Evolutionary conservation across 2,888 invertebrate species (phyloP), one percentile per base, ranked within the genome.

Genomic region (Elegia similella): DNA sequence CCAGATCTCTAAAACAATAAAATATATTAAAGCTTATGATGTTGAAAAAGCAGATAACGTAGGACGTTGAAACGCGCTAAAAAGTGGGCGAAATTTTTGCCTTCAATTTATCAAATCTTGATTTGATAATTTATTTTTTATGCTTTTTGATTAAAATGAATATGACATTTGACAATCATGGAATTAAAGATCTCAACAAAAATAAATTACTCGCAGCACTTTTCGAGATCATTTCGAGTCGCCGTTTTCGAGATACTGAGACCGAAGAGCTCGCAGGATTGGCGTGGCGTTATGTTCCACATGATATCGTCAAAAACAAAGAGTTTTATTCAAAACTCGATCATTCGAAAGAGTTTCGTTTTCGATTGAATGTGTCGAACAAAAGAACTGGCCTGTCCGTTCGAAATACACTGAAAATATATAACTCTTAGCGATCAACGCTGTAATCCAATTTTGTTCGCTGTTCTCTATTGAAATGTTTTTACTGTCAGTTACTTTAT

Each of bases 281-380:
- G 30, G 29, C n/a, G 15, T 13, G 43, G 8, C 23, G 42, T 23
- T 17, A 42, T 23, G 29, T 42, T 53, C 17, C n/a, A 16, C 3
- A 16, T 17, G 17, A 16, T 55, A 15, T 55, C 16, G 32, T 8
- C 12, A 13, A 42, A 29, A 8, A 53, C 42, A 53, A 54, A 44
- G 54, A 34, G 32, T 17, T 46, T 57, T 59, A 56, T 56, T 52
- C 13, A 6, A 47, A 57, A 55, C 55, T 52, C 43, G 52, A 34
- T 55, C 47, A 44, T 48, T 55, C 47, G 46, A 56, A 59, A 59
- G 43, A 59, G 57, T 42, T 42, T 57, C 59, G 57, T 52, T 59
- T 57, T 57, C 59, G 58, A 58, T 56, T 57, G 57, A 59, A 59
- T 58, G 59, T 57, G 62, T 55, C 59, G 55, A 55, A 43, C 56